Evolutionary conservation across 2,888 invertebrate genomes (phyloP), one percentile per base, ranked within the genome.

Genomic region (Campoletis raptor): DNA sequence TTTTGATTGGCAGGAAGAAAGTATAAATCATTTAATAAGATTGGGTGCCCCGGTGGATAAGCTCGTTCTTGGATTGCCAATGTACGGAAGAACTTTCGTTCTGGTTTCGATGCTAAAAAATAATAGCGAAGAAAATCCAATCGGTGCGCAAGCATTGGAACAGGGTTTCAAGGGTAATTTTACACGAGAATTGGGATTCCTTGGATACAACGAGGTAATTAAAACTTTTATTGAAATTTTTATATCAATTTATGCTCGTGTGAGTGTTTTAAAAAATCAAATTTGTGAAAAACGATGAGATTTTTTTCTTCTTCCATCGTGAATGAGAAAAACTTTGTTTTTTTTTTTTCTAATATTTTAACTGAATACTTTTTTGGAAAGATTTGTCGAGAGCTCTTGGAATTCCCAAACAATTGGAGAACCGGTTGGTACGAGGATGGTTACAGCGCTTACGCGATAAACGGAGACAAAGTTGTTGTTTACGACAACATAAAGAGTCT

Each of bases 141-240:
- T 97, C 30, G 96, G 96, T 0, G 92, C 95, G 0, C 87, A 94
- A 0, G 96, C 96, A 0, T 94, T 95, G 85, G 95, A 95, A 24
- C 94, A 94, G 8, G 97, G 97, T 0, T 97, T 97, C 92, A 96
- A 96, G 89, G 98, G 98, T 1, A 97, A 97, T 0, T 97, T 95
- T 88, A 98, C 97, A 0, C 95, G 96, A 24, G 97, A 98, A 93
- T 96, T 96, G 89, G 98, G 98, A 0, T 98, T 98, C 90, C 96
- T 98, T 95, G 98, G 98, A 1, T 98, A 97, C 92, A 98, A 98
- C 93, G 98, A 98, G 96, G 97, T 97, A 92, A 84, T 81, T 73
- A 30, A 42, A 52, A 7, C 6, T 40, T 64, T 7, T 4, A 21
- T 2, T 12, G 12, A 37, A 83, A 30, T 72, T 24, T 81, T 57